Percentiles rank a stretch among this genome's conserved stretches.
Conservation (phyloP, 2,888 invertebrate species). For the Thelaira solivaga region DNA sequence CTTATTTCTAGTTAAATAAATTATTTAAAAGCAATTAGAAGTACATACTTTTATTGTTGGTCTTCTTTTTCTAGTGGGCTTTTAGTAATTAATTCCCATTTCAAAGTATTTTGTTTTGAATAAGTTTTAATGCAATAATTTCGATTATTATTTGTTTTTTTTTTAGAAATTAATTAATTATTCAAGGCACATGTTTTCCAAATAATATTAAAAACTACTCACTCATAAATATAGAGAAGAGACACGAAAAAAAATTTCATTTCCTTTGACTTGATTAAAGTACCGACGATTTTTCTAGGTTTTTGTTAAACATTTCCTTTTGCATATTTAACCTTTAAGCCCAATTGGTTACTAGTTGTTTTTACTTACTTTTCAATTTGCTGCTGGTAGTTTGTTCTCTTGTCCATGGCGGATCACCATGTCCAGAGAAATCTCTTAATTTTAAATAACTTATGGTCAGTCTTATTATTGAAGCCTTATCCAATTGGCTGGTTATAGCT, state of each 20-base stretch:
- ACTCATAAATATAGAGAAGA: background rate
- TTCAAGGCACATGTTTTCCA: constrained; percentile 36
- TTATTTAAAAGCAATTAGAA: too few relatives aligned
- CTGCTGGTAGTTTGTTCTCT: constrained; percentile 87
- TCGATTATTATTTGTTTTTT: background rate
- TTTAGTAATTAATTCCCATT: background rate
- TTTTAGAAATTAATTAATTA: constrained; percentile 43
- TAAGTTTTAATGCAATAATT: constrained; percentile 14
- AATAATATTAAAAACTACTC: constrained; percentile 21
- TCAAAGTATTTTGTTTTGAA: too few relatives aligned
- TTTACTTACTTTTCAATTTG: constrained; percentile 88
- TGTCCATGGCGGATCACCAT: constrained; percentile 98
- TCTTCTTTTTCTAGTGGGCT: background rate
- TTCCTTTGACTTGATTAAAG: constrained; percentile 56
- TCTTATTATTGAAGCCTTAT: constrained; percentile 97
- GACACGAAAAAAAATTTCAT: constrained; percentile 54
- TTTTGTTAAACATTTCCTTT: background rate
- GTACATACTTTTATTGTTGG: too few relatives aligned
- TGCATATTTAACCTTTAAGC: background rate
- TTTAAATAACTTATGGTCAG: constrained; percentile 97
- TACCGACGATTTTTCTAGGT: background rate
- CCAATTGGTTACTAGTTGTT: background rate
- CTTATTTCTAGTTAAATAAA: too few relatives aligned
- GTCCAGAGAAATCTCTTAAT: constrained; percentile 94
- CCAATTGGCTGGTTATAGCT: constrained; percentile 94